Base-by-base conservation (phyloP, 2,888 invertebrate species). In the Vandiemenella viatica region DNA sequence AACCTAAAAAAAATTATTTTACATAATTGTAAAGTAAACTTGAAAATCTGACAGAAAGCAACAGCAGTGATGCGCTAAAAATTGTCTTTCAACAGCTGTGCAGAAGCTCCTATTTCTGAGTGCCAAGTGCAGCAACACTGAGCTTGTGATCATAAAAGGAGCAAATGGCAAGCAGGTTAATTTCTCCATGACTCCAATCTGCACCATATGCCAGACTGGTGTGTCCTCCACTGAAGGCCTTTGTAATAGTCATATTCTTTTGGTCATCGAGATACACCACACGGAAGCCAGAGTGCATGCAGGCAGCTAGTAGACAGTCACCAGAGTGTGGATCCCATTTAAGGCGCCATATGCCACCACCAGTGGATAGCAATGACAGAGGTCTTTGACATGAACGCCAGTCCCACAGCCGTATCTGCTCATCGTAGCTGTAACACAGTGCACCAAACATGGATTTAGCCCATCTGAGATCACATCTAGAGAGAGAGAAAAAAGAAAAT, bases 381-480 rank as follows among this genome's bases (percentile, higher is more conserved):
- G 80, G 75, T 10, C 63, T 61, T 60, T 78, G 83, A 59, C 88
- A 69, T 13, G 71, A 65, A 47, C 92, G 73, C 4, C 77, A 75
- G 64, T 93, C 92, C 82, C 91, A 93, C 0, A 83, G 61, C 37
- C 85, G 73, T n/a, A 92, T 65, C 56, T 73, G 72, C 66, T 90
- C 87, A 64, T 93, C 92, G 64, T 93, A 93, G 66, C 89, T 88
- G n/a, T n/a, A n/a, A n/a, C n/a, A n/a, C n/a, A n/a, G n/a, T n/a
- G n/a, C n/a, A n/a, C n/a, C n/a, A n/a, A n/a, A n/a, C n/a, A n/a
- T n/a, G n/a, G n/a, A n/a, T n/a, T n/a, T n/a, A n/a, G n/a, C n/a
- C n/a, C n/a, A n/a, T n/a, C n/a, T n/a, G n/a, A n/a, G n/a, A n/a
- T n/a, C n/a, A n/a, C n/a, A n/a, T n/a, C n/a, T n/a, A n/a, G n/a